phyloP scores from a whole-genome alignment of 1,140 invertebrate species.

The Pectinophora gossypiella region DNA sequence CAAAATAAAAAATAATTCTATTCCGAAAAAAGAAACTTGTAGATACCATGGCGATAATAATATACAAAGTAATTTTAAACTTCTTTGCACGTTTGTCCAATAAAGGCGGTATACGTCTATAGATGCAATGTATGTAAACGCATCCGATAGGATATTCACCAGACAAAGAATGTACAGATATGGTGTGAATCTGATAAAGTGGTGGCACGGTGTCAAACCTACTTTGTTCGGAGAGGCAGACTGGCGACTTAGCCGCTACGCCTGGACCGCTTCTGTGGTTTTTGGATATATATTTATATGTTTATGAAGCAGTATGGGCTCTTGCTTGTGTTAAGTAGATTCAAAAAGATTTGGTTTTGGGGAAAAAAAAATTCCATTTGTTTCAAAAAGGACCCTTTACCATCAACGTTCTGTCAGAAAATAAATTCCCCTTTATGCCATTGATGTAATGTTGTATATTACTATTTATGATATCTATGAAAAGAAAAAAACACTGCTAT shows the following conservation, averaged over 20 bases:
- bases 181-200: conserved; percentile 10
- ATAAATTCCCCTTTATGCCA: neutral
- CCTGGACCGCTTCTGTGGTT: neutral
- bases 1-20: no score
- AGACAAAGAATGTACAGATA: conserved; percentile 4
- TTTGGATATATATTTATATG: no score
- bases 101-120: neutral
- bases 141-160: neutral
- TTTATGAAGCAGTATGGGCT: no score
- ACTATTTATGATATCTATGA: no score
- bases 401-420: neutral
- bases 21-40: no score
- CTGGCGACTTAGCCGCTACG: neutral
- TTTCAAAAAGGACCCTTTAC: neutral
- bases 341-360: neutral
- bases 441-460: no score
- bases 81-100: neutral
- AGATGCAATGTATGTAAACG: neutral
- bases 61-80: no score
- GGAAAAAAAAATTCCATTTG: neutral
- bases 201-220: conserved; percentile 7
- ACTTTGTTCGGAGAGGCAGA: neutral
- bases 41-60: no score
- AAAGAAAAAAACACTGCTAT: no score
- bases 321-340: neutral